These are phyloP conservation scores for Ceramica pisi DNA, from an alignment of 2,888 invertebrate genomes.

Conservation along the genomic window DNA sequence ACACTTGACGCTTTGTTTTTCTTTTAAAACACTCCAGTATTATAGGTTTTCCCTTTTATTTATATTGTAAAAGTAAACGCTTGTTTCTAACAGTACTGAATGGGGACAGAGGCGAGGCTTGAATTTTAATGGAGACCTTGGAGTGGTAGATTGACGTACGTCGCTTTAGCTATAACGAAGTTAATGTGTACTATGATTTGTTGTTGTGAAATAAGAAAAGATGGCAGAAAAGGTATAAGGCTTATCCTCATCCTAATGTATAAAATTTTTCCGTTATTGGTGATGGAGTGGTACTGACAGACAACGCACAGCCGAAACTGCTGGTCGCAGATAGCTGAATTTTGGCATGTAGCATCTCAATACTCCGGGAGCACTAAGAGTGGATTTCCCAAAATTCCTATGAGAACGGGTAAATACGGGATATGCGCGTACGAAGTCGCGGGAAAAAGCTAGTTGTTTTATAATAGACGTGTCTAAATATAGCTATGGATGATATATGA, in stretches of 20 bases:
- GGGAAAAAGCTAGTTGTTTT: too few relatives aligned
- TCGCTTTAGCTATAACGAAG: neutral
- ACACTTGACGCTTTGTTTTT: constrained; percentile 24
- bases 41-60: neutral
- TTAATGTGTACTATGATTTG: neutral
- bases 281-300: too few relatives aligned
- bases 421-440: too few relatives aligned
- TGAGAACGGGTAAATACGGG: too few relatives aligned
- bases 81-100: constrained; percentile 25
- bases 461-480: neutral
- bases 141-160: constrained; percentile 7
- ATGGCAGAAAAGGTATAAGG: neutral
- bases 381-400: too few relatives aligned
- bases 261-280: too few relatives aligned
- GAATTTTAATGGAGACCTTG: constrained; percentile 55
- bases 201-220: neutral
- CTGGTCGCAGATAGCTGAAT: too few relatives aligned
- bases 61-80: constrained; percentile 3
- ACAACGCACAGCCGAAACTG: too few relatives aligned
- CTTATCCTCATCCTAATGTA: too few relatives aligned
- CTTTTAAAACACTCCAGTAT: constrained; percentile 20
- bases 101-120: constrained; percentile 28
- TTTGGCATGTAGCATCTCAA: too few relatives aligned
- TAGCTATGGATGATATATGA: neutral
- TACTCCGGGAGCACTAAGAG: too few relatives aligned